Conservation (phyloP, 2,888 invertebrate species). For the Uloborus plumipes region DNA sequence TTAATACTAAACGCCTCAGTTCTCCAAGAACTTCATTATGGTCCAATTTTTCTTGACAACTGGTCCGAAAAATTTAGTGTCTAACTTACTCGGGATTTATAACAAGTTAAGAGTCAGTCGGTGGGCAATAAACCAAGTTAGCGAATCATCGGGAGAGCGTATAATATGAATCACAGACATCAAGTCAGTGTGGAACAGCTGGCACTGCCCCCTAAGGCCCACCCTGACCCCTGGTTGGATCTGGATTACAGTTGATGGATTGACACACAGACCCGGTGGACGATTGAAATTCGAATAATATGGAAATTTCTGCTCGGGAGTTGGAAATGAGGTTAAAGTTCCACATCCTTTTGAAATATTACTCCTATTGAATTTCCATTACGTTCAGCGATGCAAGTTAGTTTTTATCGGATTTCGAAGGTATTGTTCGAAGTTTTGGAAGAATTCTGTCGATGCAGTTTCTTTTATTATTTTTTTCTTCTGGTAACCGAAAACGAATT, state of each 20-base stretch:
- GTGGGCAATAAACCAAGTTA: not conserved
- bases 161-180: slow-evolving; percentile 34
- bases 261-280: slow-evolving; percentile 36
- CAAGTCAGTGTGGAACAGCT: slow-evolving; percentile 7
- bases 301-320: slow-evolving; percentile 53
- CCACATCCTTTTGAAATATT: slow-evolving; percentile 54
- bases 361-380: slow-evolving; percentile 61
- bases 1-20: no score
- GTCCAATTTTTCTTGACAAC: no score
- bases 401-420: slow-evolving; percentile 60
- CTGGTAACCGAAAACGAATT: slow-evolving; percentile 18
- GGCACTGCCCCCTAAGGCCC: slow-evolving; percentile 24
- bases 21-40: no score
- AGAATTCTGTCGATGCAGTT: not conserved
- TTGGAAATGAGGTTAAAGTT: slow-evolving; percentile 58
- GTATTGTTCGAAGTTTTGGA: slow-evolving; percentile 37
- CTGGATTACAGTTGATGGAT: slow-evolving; percentile 59
- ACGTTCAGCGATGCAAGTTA: slow-evolving; percentile 34
- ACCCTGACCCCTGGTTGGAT: slow-evolving; percentile 51
- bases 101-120: no score
- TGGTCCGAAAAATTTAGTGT: no score
- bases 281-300: slow-evolving; percentile 63
- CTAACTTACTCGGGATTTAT: no score
- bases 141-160: slow-evolving; percentile 13
- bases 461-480: not conserved